Base-by-base conservation (phyloP, 2,797 vertebrate genomes). In the Poeciliopsis paucimaculata region DNA sequence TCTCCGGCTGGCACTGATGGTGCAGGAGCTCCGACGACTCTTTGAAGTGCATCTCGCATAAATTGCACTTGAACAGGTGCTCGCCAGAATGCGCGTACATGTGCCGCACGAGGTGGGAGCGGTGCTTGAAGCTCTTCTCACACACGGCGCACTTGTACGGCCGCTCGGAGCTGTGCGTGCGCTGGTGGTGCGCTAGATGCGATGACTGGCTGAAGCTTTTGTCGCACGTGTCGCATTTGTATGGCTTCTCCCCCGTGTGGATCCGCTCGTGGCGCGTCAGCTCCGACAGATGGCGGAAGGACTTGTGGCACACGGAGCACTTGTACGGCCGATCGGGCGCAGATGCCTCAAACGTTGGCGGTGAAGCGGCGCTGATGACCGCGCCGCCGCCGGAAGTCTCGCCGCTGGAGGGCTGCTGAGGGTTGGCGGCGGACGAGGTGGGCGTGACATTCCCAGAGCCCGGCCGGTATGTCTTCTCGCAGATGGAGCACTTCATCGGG, bases 201-300 rank as follows among this genome's bases (percentile, higher is more conserved):
- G 98, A 99, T 0, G 98, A 98, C 94, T 99, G 98, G 93, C 97
- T 99, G 95, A 99, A 99, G 93, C 97, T 99, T 92, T 99, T 99
- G 79, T 99, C 98, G 0, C 98, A 99, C n/a, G 98, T 95, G 0
- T 97, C 97, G 87, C 98, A 99, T 90, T 99, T 99, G 94, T 98
- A 99, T 0, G 98, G 98, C 94, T 98, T 98, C 91, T 99, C 98
- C 0, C 98, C 98, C 0, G 98, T 98, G 95, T 99, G 98, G 77
- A 99, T 96, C 28, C 98, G 95, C 93, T 99, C 98, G 0, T 99
- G 98, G 73, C 98, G 96, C 0, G 98, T 98, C 79, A 99, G 95
- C 94, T 99, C 98, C 0, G 98, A 99, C 84, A 99, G 93, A 92
- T 99, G 98, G 71, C 98, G 96, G 93, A 99, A 99, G 84, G 97